Evolutionary conservation across 2,113 vertebrate species (phyloP).

Genomic region (Tetrao urogallus): DNA sequence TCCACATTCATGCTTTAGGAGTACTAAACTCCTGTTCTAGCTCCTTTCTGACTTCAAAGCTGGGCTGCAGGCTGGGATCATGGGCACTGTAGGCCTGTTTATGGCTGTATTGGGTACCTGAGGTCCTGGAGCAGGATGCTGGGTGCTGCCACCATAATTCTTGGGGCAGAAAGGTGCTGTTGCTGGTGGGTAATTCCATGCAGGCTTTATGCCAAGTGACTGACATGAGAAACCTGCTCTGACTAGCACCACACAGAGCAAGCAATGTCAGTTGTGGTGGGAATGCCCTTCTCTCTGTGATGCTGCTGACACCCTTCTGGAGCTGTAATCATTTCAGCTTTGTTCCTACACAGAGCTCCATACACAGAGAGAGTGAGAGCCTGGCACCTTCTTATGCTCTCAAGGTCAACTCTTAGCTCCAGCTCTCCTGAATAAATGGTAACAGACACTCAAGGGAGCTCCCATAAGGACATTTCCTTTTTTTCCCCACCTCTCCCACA

Average conservation of each 20-base stretch:
- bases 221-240: background rate
- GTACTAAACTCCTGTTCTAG: background rate
- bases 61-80: background rate
- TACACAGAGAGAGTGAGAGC: background rate
- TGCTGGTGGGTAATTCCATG: background rate
- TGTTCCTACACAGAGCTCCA: background rate
- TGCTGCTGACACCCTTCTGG: background rate
- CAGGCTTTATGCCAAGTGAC: background rate
- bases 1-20: background rate
- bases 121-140: background rate
- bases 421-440: background rate
- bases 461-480: background rate
- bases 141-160: no score
- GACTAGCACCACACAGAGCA: background rate
- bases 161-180: background rate
- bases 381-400: background rate
- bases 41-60: background rate
- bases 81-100: background rate
- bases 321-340: background rate
- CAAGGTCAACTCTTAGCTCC: background rate
- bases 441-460: background rate
- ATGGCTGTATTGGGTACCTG: accelerated
- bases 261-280: background rate
- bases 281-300: background rate
- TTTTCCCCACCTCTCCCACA: background rate